A percentile compares a stretch with the other conserved stretches of the same genome.
These are phyloP conservation scores for Drosophila carrolli DNA, from an alignment of 1,140 invertebrate species.

Conservation along the genomic window DNA sequence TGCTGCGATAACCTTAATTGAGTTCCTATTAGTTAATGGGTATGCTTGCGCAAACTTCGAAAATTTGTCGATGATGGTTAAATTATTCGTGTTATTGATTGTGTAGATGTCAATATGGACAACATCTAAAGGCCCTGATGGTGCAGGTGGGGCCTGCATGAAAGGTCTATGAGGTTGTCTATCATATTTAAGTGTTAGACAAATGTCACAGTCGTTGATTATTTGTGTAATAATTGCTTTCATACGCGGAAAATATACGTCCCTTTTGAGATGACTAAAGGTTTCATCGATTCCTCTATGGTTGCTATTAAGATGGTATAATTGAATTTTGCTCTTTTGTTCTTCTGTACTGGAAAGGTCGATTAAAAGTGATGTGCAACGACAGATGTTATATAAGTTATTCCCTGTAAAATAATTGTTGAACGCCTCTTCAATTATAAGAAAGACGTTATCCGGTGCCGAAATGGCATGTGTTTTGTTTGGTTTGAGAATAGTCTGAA, in stretches of 20 bases:
- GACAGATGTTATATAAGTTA: not conserved
- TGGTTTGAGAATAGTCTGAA: no score
- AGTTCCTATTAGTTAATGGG: not conserved
- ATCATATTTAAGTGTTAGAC: not conserved
- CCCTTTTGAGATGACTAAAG: not conserved
- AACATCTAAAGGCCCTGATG: not conserved
- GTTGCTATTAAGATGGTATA: not conserved
- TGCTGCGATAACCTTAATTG: not conserved
- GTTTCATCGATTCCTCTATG: not conserved
- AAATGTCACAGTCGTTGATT: not conserved
- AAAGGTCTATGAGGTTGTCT: not conserved
- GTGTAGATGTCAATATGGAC: not conserved
- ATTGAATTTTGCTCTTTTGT: not conserved
- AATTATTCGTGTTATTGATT: not conserved
- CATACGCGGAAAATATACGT: no score
- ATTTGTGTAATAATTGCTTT: no score
- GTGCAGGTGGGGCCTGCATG: no score
- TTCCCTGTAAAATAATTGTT: no score
- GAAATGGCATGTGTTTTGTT: no score
- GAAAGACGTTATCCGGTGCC: no score
- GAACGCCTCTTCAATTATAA: no score
- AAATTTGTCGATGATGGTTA: not conserved
- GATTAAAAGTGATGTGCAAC: not conserved
- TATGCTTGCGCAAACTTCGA: not conserved
- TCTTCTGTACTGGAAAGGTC: not conserved